A percentile compares a stretch with the other conserved stretches of the same genome.
Evolutionary conservation across 2,113 vertebrate species (phyloP).

Genomic region (Pionites leucogaster): DNA sequence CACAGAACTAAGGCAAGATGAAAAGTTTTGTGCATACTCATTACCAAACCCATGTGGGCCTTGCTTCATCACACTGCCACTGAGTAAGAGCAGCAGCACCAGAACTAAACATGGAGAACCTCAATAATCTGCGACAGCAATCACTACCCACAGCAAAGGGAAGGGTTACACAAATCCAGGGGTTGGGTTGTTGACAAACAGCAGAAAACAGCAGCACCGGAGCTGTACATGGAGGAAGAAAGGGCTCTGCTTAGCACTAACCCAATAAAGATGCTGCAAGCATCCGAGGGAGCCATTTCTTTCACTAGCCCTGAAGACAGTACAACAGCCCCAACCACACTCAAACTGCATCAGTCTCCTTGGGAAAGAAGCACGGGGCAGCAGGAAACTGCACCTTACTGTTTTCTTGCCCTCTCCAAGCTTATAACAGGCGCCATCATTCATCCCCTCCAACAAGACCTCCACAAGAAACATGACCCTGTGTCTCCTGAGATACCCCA

Average conservation of each 20-base stretch:
- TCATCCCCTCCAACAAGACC: not conserved
- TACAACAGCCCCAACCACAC: not conserved
- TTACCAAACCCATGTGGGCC: not conserved
- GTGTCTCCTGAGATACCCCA: not conserved
- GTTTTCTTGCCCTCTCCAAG: not conserved
- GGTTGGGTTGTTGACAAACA: not conserved
- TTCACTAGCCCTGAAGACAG: not conserved
- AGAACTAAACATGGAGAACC: not conserved
- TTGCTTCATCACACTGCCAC: not conserved
- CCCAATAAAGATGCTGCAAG: not conserved
- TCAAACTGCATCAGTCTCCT: not conserved
- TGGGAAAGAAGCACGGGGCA: not conserved
- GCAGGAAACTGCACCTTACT: not conserved
- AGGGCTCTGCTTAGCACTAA: not conserved
- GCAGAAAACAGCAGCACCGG: not conserved
- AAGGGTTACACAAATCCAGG: not conserved
- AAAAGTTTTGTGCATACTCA: rapidly evolving
- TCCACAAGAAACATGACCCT: rapidly evolving
- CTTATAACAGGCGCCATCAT: not conserved
- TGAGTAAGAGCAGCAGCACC: not conserved
- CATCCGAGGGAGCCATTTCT: rapidly evolving
- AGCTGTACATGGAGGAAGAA: rapidly evolving
- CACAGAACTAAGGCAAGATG: not conserved
- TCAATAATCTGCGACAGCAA: not conserved
- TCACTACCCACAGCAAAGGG: not conserved